phyloP scores from a whole-genome alignment of 2,888 invertebrate species.

The Amphiduros pacificus region DNA sequence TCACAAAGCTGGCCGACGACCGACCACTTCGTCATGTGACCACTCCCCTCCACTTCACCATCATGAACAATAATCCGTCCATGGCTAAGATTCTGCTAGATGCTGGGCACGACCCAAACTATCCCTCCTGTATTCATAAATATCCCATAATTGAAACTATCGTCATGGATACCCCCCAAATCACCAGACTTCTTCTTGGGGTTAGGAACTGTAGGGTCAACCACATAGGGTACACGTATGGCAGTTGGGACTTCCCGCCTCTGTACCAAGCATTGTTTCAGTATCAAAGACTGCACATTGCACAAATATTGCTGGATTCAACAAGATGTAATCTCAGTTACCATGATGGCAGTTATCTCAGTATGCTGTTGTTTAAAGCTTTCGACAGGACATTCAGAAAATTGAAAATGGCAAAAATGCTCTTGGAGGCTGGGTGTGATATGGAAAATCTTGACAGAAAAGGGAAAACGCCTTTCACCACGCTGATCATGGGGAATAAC shows the following conservation, averaged over 20 bases:
- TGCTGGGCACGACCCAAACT: constrained; percentile 13
- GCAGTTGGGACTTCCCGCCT: constrained; percentile 8
- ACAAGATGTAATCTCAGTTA: constrained; percentile 1
- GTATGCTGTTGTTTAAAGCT: not conserved
- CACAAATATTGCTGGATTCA: constrained; percentile 1
- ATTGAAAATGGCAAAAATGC: not conserved
- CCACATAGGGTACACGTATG: not conserved
- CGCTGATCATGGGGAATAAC: constrained; percentile 1
- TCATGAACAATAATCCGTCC: not conserved
- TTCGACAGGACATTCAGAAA: not conserved
- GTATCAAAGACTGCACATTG: not conserved
- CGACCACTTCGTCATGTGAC: constrained; percentile 9
- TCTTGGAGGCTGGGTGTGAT: constrained; percentile 11
- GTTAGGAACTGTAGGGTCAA: not conserved
- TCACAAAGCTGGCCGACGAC: constrained; percentile 8
- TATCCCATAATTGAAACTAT: constrained; percentile 9
- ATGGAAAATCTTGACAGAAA: not conserved
- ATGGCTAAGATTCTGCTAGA: constrained; percentile 9
- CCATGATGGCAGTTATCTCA: constrained; percentile 2
- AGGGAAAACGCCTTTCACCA: not conserved
- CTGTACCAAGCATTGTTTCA: constrained; percentile 9
- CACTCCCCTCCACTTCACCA: constrained; percentile 14
- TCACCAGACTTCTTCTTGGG: not conserved
- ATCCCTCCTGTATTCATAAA: constrained; percentile 4
- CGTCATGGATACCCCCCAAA: not conserved